Evolutionary conservation across 2,888 invertebrate species (phyloP), one percentile per base, ranked within the genome.

Genomic region (Scaptomyza cyrtandrae): DNA sequence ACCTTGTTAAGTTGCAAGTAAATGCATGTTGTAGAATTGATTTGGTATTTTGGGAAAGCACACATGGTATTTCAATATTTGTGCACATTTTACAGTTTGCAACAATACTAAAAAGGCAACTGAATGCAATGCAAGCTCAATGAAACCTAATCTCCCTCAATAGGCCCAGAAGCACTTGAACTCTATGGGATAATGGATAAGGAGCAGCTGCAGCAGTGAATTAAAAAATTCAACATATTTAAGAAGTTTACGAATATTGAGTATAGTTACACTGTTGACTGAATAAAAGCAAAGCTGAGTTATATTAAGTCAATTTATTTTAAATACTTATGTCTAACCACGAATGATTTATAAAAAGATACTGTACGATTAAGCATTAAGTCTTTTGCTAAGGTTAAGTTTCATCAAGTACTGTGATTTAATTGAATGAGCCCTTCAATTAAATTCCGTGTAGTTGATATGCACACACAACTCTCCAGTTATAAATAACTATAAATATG

Each of bases 381-480:
- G 10, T 11, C 31, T 46, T 19, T 11, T 24, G 14, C 4, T 24
- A 49, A 43, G 14, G 4, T 10, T 45, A 24, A 39, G 7, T 35
- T 39, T n/a, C 50, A 71, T 75, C 75, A 73, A 80, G 50, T 76
- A 65, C 88, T 69, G 86, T 64, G 69, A 81, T 88, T 81, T 86
- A 86, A 88, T 86, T 86, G 88, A 84, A 71, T 50, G 88, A 86
- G 86, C 86, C 88, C 88, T 75, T 80, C 87, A 88, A 85, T 86
- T 84, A 78, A 74, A 86, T 86, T 81, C 61, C 82, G 64, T 72
- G 54, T 69, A 79, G 60, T 82, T 79, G 87, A 87, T 75, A 72
- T 44, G 65, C 57, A 67, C 61, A 53, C 33, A 67, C 62, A 52
- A 60, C 50, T 60, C 41, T 35, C 14, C 6, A 39, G 16, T 37